Percentiles rank a stretch among this genome's conserved stretches.
phyloP scores from a whole-genome alignment of 1,140 invertebrate genomes.

The Papilio polyxenes region DNA sequence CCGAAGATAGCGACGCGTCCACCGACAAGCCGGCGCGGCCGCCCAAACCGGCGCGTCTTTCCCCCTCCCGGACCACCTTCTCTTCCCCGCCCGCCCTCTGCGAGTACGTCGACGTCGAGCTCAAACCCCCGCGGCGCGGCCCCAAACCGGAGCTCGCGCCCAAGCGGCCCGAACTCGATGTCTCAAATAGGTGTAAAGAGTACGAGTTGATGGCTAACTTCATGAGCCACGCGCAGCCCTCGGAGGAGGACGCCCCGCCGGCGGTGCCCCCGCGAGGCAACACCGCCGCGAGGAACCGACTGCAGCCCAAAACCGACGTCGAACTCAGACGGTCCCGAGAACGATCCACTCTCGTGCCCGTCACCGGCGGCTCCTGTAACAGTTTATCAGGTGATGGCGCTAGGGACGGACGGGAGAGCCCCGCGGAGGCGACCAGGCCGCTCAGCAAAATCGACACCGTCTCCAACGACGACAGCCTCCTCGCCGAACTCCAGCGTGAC shows the following conservation, averaged over 20 bases:
- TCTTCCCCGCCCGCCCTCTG: constrained; percentile 50
- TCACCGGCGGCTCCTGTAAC: constrained; percentile 48
- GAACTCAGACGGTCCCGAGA: constrained; percentile 45
- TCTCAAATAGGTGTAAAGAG: constrained; percentile 64
- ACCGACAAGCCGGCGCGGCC: constrained; percentile 62
- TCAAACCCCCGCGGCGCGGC: constrained; percentile 55
- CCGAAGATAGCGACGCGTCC: constrained; percentile 70
- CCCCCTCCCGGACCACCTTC: constrained; percentile 53
- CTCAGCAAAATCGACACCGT: constrained; percentile 55
- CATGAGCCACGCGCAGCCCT: constrained; percentile 60
- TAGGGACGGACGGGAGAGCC: constrained; percentile 40
- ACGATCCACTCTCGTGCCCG: constrained; percentile 43
- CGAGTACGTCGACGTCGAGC: constrained; percentile 72
- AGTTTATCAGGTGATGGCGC: constrained; percentile 51
- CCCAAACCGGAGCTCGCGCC: constrained; percentile 52
- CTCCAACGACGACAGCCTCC: constrained; percentile 69
- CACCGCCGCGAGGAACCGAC: constrained; percentile 46
- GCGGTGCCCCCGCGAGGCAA: constrained; percentile 70
- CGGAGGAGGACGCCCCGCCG: constrained; percentile 65
- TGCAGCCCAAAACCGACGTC: constrained; percentile 50
- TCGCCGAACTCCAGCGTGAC: constrained; percentile 71
- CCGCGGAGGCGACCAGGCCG: constrained; percentile 47
- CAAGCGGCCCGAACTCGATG: constrained; percentile 46
- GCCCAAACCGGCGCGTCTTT: constrained; percentile 67
- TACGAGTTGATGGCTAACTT: constrained; percentile 78